phyloP scores from a whole-genome alignment of 2,888 invertebrate genomes.

The Lucinisca nassula region DNA sequence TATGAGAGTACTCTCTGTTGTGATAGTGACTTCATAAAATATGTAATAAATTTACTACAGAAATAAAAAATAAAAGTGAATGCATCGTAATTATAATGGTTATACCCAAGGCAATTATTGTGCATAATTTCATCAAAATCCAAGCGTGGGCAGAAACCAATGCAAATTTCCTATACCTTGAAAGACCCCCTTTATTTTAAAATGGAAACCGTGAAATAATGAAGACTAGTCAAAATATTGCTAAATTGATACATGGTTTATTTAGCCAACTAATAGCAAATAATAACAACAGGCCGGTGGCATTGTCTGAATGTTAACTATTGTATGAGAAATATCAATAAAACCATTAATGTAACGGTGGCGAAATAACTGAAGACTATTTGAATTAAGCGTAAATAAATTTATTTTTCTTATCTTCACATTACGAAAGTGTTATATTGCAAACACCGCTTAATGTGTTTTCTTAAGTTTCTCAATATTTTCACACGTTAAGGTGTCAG shows the following conservation, averaged over 20 bases:
- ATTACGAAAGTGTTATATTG: constrained; percentile 36
- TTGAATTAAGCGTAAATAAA: constrained; percentile 17
- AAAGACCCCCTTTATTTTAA: constrained; percentile 12
- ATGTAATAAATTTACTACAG: too few species aligned
- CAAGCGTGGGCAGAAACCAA: too few species aligned
- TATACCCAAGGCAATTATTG: too few species aligned
- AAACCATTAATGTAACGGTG: constrained; percentile 1
- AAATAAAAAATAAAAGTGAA: too few species aligned
- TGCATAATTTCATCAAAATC: too few species aligned
- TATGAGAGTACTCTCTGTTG: too few species aligned
- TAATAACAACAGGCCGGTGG: neutral
- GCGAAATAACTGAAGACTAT: constrained; percentile 4
- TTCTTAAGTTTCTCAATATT: constrained; percentile 47
- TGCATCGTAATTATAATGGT: too few species aligned
- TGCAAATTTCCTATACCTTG: too few species aligned
- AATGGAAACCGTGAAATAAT: constrained; percentile 10
- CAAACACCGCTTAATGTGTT: constrained; percentile 49
- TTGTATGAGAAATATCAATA: constrained; percentile 14
- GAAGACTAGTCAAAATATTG: neutral
- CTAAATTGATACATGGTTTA: constrained; percentile 4
- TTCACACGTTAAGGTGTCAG: constrained; percentile 24
- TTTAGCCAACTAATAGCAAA: neutral
- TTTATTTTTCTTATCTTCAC: constrained; percentile 18
- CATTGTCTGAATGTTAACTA: neutral
- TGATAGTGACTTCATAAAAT: too few species aligned